Evolutionary conservation across 1,140 invertebrate genomes (phyloP).

Genomic region (Diorhabda sublineata): DNA sequence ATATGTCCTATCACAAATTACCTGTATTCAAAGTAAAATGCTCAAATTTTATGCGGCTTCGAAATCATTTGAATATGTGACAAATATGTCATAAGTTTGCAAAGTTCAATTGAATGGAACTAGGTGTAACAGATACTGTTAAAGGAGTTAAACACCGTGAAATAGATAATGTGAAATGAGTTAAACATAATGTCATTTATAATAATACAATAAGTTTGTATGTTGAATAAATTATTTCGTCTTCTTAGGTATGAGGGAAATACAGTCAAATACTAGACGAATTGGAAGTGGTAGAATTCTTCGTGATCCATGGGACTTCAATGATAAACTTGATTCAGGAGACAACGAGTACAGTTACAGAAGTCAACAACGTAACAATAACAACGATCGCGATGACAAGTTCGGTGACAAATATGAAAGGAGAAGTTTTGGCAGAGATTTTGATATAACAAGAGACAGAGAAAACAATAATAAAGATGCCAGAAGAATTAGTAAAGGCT

Average conservation of each 20-base stretch:
- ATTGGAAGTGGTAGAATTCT: constrained; percentile 77
- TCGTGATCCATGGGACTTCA: constrained; percentile 58
- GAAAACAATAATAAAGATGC: constrained; percentile 41
- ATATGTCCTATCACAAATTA: too few relatives aligned
- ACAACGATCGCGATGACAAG: constrained; percentile 35
- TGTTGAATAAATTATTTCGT: neutral
- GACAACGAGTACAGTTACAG: constrained; percentile 22
- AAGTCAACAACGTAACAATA: constrained; percentile 20
- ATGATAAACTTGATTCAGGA: constrained; percentile 49
- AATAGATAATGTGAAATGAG: too few relatives aligned
- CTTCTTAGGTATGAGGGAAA: constrained; percentile 26
- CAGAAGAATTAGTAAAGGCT: constrained; percentile 37
- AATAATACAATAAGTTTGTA: neutral
- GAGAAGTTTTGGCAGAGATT: constrained; percentile 51
- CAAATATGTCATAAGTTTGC: too few relatives aligned
- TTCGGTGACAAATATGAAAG: constrained; percentile 40
- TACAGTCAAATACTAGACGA: constrained; percentile 52
- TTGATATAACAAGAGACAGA: constrained; percentile 47
- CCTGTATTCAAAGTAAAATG: too few relatives aligned
- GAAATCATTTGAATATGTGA: too few relatives aligned
- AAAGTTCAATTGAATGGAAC: too few relatives aligned
- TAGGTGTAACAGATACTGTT: too few relatives aligned
- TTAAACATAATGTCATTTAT: too few relatives aligned
- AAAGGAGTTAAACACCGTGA: too few relatives aligned
- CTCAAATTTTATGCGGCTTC: too few relatives aligned